Percentiles rank a stretch among this genome's conserved stretches.
Conservation (phyloP, 2,113 vertebrate genomes). For the Callaeas wilsoni region DNA sequence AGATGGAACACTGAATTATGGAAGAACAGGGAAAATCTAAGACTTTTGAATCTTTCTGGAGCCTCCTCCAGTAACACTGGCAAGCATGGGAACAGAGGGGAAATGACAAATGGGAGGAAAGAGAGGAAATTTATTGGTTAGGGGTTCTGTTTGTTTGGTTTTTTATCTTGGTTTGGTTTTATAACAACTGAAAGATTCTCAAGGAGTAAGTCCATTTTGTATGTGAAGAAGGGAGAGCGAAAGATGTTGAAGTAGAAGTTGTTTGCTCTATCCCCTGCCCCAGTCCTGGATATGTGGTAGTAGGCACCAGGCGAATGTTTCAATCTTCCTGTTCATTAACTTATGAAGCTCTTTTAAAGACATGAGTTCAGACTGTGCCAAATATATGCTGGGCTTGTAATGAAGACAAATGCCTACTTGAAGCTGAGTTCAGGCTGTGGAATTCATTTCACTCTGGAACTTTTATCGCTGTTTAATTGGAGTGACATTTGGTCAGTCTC, state of each 20-base stretch:
- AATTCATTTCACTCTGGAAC: conserved; percentile 64
- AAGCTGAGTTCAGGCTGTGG: conserved; percentile 53
- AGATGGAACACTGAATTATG: not conserved
- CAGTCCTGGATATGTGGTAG: not conserved
- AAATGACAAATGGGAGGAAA: not conserved
- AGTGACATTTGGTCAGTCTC: conserved; percentile 64
- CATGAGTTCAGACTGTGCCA: conserved; percentile 21
- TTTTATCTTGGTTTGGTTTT: not conserved
- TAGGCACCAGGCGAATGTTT: not conserved
- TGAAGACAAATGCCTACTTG: conserved; percentile 70
- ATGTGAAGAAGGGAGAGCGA: not conserved
- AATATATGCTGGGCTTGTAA: conserved; percentile 42
- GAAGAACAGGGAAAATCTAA: not conserved
- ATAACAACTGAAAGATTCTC: not conserved
- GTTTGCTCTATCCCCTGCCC: not conserved
- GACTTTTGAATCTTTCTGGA: not conserved
- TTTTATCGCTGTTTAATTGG: conserved; percentile 65
- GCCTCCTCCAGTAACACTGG: not conserved
- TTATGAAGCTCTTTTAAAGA: conserved; percentile 49
- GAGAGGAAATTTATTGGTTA: not conserved
- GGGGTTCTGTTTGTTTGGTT: rapidly evolving
- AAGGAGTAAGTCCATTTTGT: not conserved
- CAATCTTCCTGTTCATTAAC: conserved; percentile 44
- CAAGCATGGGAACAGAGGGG: not conserved
- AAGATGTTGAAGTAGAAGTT: not conserved